Evolutionary conservation across 2,888 invertebrate genomes (phyloP).

Genomic region (Trissolcus japonicus): DNA sequence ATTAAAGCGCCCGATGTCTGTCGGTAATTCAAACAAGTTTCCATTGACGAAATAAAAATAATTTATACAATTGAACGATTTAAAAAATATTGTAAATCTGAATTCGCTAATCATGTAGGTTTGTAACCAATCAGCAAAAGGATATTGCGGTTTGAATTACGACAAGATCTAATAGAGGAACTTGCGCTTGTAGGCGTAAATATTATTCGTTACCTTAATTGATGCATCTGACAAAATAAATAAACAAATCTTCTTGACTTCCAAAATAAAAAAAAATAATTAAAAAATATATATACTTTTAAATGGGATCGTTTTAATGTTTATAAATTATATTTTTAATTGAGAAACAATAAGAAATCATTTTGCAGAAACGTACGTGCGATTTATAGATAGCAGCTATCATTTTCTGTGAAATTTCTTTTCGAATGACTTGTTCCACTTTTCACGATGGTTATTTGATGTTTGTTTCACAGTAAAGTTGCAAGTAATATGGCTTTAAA

Average conservation of each 20-base stretch:
- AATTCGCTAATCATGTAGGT: no score
- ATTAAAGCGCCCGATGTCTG: no score
- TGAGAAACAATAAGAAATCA: not conserved
- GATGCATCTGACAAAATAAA: not conserved
- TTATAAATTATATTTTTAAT: no score
- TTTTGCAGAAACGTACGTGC: not conserved
- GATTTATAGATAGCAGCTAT: not conserved
- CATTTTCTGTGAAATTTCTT: not conserved
- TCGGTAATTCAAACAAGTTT: no score
- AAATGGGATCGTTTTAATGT: not conserved
- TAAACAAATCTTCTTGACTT: conserved; percentile 11
- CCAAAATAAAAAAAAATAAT: not conserved
- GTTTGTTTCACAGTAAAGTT: conserved; percentile 25
- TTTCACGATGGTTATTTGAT: conserved; percentile 11
- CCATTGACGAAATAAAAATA: no score
- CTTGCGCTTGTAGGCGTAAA: conserved; percentile 4
- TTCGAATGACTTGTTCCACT: conserved; percentile 14
- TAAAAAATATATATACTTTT: not conserved
- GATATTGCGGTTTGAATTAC: conserved; percentile 23
- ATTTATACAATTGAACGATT: no score
- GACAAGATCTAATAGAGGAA: conserved; percentile 31
- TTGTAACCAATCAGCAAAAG: not conserved
- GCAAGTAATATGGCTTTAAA: conserved; percentile 24
- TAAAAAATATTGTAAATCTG: no score
- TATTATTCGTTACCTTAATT: not conserved